These are phyloP conservation scores for Catostomus latipinnis DNA, from an alignment of 2,797 vertebrate genomes.

Conservation along the genomic window DNA sequence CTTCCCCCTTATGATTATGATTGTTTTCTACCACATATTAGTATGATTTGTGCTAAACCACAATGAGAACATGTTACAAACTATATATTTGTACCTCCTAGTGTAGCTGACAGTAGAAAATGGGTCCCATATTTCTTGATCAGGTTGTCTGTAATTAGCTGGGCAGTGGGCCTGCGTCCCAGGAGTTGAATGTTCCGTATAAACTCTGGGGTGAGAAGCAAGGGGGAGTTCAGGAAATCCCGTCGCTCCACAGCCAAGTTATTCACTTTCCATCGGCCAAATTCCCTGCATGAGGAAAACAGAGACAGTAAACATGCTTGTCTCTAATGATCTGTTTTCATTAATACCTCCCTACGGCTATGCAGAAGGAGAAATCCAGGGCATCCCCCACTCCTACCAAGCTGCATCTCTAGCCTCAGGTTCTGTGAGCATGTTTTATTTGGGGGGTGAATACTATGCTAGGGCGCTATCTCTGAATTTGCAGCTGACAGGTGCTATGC, in stretches of 20 bases:
- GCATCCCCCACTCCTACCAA: conserved; percentile 12
- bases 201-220: conserved; percentile 94
- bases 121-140: conserved; percentile 99
- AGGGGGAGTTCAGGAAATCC: conserved; percentile 90
- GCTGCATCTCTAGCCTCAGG: conserved; percentile 56
- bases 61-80: conserved; percentile 6
- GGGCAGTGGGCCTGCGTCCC: conserved; percentile 89
- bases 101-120: conserved; percentile 93
- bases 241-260: conserved; percentile 94
- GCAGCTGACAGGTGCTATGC: conserved; percentile 65
- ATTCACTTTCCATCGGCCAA: conserved; percentile 98
- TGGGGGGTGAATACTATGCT: conserved; percentile 40
- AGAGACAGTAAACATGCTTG: conserved; percentile 39
- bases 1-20: too few relatives aligned
- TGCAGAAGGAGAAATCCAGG: conserved; percentile 19
- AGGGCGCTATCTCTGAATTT: conserved; percentile 38
- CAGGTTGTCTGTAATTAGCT: conserved; percentile 94
- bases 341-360: conserved; percentile 42
- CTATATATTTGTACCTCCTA: conserved; percentile 86
- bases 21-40: too few relatives aligned
- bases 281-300: conserved; percentile 84
- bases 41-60: not conserved
- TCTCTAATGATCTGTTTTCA: conserved; percentile 49
- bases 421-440: conserved; percentile 34
- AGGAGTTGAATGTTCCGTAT: conserved; percentile 92